Base-by-base conservation (phyloP, 2,113 vertebrate species). In the Gasterosteus nipponicus region DNA sequence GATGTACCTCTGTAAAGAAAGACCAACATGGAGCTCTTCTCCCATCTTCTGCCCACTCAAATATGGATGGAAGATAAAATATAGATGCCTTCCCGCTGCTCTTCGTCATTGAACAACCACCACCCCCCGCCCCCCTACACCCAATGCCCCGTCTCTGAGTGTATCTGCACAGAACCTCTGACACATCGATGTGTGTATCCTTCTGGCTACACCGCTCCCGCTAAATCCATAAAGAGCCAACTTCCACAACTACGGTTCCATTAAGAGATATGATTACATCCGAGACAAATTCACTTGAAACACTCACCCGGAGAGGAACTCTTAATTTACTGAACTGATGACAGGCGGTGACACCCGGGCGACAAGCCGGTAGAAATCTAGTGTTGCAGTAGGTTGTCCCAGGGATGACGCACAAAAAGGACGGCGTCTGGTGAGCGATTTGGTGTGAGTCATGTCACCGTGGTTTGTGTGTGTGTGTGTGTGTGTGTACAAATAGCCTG, bases 261-360 rank as follows among this genome's bases (percentile, higher is more conserved):
- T 91, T 89, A 87, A 66, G 72, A 75, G 60, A 79, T 76, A 78
- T 61, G 84, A 84, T 64, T 60, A 38, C 65, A 86, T 78, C 78
- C 7, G 62, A 75, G 77, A 83, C 73, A 83, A 84, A 89, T 84
- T 88, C 85, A 76, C 80, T 63, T 35, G 65, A 83, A 85, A 86
- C 77, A 86, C 78, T 78, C 73, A 68, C 41, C 53, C 1, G 39
- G 75, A 78, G 80, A 72, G 80, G 83, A 84, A 83, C 64, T 79
- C 63, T 90, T 90, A 87, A 90, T 84, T 90, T 65, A 73, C 76
- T 69, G 72, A 88, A 67, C 72, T 69, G 89, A 86, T 86, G 89
- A 86, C 91, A 91, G 88, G 79, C 68, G 80, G 83, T 83, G 85
- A 86, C 86, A 86, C 11, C 51, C 1, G 19, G 63, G 73, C 74